Conservation (phyloP, 1,140 invertebrate genomes). For the Plodia interpunctella region DNA sequence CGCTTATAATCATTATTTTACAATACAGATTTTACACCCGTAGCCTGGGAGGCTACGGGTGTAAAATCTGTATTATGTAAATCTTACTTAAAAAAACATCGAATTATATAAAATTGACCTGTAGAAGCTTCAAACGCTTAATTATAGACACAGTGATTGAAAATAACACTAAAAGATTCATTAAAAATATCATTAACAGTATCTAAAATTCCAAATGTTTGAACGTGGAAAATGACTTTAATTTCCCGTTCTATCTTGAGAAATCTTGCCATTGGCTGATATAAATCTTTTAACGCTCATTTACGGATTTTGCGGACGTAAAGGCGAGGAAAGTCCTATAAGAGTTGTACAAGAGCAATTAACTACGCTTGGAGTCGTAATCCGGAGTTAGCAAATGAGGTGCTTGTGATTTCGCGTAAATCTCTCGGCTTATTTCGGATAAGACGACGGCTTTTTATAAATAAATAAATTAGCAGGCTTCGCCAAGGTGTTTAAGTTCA, state of each 20-base stretch:
- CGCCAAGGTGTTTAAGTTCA: neutral
- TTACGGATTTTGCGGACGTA: constrained; percentile 44
- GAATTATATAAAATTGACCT: no score
- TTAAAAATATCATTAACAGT: neutral
- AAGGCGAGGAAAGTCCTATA: constrained; percentile 16
- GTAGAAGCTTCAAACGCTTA: no score
- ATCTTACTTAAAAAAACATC: no score
- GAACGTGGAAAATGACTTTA: constrained; percentile 29
- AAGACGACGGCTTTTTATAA: neutral
- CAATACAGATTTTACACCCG: no score
- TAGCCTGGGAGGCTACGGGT: no score
- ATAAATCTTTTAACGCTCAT: constrained; percentile 74
- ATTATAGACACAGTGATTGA: neutral
- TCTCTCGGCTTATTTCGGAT: constrained; percentile 2
- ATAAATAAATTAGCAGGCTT: no score
- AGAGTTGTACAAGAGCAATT: constrained; percentile 22
- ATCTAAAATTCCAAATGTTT: constrained; percentile 21
- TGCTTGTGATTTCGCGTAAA: constrained; percentile 13
- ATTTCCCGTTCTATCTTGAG: constrained; percentile 49
- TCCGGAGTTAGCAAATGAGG: constrained; percentile 14
- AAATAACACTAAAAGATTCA: neutral
- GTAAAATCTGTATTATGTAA: no score
- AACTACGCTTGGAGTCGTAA: constrained; percentile 13
- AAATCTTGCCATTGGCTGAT: constrained; percentile 52
- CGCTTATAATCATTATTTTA: no score